Evolutionary conservation across 2,113 vertebrate genomes (phyloP), one percentile per base, ranked within the genome.

Genomic region (Callocephalon fimbriatum): DNA sequence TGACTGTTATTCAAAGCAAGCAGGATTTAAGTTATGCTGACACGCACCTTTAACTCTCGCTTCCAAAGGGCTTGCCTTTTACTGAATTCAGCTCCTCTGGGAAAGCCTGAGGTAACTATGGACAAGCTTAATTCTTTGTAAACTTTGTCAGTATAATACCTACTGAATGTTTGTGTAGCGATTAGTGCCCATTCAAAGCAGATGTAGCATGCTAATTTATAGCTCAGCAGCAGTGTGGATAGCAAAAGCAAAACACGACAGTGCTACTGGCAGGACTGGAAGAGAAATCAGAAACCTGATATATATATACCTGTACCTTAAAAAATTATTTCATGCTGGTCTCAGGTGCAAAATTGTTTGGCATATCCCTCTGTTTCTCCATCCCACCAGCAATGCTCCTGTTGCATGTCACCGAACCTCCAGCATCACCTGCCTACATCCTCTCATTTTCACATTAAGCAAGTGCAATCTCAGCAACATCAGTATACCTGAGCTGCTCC

Each of bases 381-480:
- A 3, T 7, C 14, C 25, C 62, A 5, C 8, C 48, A 18, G 37
- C 38, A 4, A 10, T 1, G 31, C 6, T 10, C 38, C 31, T 5
- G 37, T 8, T 5, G 59, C 47, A 7, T 1, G 17, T 15, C 25
- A 10, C 22, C 16, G 4, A 9, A 15, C 13, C 23, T 2, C 11
- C 40, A 19, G 7, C 62, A 10, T 4, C 32, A 3, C 15, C 8
- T 22, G 38, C 25, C 50, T 1, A 7, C 37, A 22, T 9, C 35
- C 45, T 14, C 56, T 31, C 8, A 2, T 5, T 2, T 12, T 11
- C 29, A 45, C 9, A 5, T 0, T 26, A 22, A 14, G n/a, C 26
- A 10, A 37, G 19, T 1, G 22, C 35, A 59, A 40, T 5, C 58
- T 26, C 21, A 1, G 58, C 1, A 38, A 25, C 9, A 7, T 6